Evolutionary conservation across 2,888 invertebrate species (phyloP).

Genomic region (Aphodius sticticus): DNA sequence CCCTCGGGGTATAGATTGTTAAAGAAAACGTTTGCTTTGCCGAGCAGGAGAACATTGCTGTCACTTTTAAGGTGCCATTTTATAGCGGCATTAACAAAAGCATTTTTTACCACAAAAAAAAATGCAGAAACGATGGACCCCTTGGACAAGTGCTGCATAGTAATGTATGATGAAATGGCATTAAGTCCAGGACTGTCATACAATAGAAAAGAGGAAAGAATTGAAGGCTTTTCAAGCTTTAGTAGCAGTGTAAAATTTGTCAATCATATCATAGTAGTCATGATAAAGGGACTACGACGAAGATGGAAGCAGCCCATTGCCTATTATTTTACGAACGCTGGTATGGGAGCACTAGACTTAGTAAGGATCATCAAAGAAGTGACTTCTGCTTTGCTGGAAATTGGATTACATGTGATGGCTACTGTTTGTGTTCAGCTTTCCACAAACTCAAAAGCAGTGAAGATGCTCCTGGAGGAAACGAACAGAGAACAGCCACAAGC

Average conservation of each 20-base stretch:
- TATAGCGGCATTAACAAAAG: constrained; percentile 35
- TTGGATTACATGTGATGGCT: no score
- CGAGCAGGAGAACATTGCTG: constrained; percentile 38
- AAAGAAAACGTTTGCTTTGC: constrained; percentile 38
- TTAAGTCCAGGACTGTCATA: constrained; percentile 34
- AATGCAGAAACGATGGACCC: constrained; percentile 30
- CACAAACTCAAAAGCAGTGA: no score
- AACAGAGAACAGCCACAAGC: not conserved
- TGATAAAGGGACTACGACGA: constrained; percentile 36
- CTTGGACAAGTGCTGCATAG: constrained; percentile 27
- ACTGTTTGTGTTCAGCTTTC: no score
- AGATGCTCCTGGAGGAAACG: no score
- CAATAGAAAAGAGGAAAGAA: constrained; percentile 31
- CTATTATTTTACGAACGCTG: constrained; percentile 34
- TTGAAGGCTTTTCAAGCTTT: constrained; percentile 33
- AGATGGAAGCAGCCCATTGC: constrained; percentile 38
- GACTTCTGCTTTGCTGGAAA: no score
- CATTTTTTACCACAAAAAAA: constrained; percentile 37
- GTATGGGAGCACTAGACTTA: constrained; percentile 14
- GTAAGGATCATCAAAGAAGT: no score
- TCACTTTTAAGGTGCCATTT: constrained; percentile 39
- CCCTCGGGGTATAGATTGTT: constrained; percentile 31
- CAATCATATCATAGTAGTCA: constrained; percentile 19
- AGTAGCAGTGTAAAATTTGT: constrained; percentile 9
- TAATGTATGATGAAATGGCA: constrained; percentile 42